A percentile compares a stretch with the other conserved stretches of the same genome.
Evolutionary conservation across 1,140 invertebrate species (phyloP).

Genomic region (Caerostris darwini): DNA sequence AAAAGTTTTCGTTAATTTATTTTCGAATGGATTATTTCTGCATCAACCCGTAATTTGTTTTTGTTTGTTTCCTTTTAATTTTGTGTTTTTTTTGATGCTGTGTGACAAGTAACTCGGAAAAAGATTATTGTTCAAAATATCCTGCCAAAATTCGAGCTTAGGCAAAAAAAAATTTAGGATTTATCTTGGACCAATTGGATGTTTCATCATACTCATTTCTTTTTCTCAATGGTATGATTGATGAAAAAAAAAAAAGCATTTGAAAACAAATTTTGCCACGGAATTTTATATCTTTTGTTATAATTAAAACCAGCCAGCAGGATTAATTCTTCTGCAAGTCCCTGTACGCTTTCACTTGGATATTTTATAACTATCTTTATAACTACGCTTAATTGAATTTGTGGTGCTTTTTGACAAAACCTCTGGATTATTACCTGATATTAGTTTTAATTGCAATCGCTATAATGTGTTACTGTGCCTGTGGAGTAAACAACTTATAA

Average conservation of each 20-base stretch:
- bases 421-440: neutral
- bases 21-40: neutral
- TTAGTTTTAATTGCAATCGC: neutral
- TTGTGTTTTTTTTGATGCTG: neutral
- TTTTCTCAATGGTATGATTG: neutral
- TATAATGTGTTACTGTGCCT: neutral
- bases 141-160: slow-evolving; percentile 50
- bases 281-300: slow-evolving; percentile 21
- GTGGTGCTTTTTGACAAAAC: slow-evolving; percentile 23
- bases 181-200: neutral
- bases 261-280: neutral
- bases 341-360: neutral
- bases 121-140: neutral
- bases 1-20: neutral
- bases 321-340: neutral
- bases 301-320: neutral
- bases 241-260: neutral
- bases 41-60: neutral
- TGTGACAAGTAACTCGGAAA: neutral
- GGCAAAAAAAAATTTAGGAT: neutral
- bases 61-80: neutral
- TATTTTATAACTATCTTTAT: slow-evolving; percentile 12
- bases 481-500: neutral
- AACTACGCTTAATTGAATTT: neutral
- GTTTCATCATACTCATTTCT: neutral